Conservation (phyloP, 2,113 vertebrate genomes). For the Addax nasomaculatus region DNA sequence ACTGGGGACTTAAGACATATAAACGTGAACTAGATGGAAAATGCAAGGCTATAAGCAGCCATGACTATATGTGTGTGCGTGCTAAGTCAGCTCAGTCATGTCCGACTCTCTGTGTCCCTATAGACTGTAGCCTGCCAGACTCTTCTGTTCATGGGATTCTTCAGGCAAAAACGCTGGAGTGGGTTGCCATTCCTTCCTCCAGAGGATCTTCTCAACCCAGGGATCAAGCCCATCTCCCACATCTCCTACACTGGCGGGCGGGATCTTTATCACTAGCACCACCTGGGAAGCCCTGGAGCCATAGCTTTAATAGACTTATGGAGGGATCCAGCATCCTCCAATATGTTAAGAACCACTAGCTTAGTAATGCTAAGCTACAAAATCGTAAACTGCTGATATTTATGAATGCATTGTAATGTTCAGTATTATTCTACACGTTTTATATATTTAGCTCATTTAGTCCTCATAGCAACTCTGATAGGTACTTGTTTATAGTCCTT, state of each 20-base stretch:
- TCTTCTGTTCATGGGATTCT: background rate
- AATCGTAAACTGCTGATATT: background rate
- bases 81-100: background rate
- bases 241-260: fast-evolving
- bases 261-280: background rate
- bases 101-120: fast-evolving
- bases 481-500: background rate
- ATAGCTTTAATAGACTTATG: background rate
- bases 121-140: background rate
- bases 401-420: background rate
- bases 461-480: background rate
- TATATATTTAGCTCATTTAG: background rate
- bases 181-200: background rate
- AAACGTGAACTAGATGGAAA: background rate
- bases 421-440: background rate
- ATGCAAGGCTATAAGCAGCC: background rate
- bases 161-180: background rate
- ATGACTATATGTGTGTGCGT: fast-evolving
- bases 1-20: background rate
- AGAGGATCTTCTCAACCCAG: background rate
- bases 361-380: background rate
- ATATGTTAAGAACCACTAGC: background rate
- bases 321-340: too few relatives aligned
- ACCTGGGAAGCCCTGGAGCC: background rate
- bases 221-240: background rate